Conservation (phyloP, 2,888 invertebrate species). For the Trissonchulus latispiculum region DNA sequence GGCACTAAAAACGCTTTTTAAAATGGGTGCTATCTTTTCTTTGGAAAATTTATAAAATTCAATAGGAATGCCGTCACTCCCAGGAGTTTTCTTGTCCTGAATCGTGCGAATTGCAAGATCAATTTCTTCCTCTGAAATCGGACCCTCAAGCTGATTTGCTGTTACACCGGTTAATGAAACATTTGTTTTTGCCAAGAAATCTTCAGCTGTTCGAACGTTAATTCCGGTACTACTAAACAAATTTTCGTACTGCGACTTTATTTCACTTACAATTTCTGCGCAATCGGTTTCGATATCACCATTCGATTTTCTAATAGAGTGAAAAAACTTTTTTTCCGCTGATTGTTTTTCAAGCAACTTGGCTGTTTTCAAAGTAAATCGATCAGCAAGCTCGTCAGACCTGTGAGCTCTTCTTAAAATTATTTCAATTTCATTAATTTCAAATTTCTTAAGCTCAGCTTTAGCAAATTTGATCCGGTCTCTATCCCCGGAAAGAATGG, state of each 20-base stretch:
- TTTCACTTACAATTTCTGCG: conserved; percentile 10
- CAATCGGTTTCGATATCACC: background rate
- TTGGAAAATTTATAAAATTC: background rate
- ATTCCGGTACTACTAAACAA: background rate
- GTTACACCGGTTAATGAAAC: background rate
- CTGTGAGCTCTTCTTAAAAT: background rate
- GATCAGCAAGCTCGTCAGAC: background rate
- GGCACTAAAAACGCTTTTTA: background rate
- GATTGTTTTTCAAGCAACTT: background rate
- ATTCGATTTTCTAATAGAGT: too few relatives aligned
- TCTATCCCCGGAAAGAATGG: too few relatives aligned
- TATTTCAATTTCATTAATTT: too few relatives aligned
- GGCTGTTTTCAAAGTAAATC: background rate
- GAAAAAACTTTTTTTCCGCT: too few relatives aligned
- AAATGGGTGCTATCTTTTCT: background rate
- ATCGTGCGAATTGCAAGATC: background rate
- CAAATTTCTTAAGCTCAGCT: too few relatives aligned
- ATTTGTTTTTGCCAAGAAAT: background rate
- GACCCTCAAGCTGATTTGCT: background rate
- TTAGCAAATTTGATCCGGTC: too few relatives aligned
- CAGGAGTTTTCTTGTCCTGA: background rate
- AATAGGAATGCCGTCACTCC: background rate
- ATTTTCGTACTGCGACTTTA: background rate
- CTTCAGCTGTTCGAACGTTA: background rate
- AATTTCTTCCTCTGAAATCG: too few relatives aligned